Evolutionary conservation across 2,888 invertebrate species (phyloP), one percentile per base, ranked within the genome.

Genomic region (Pristionchus maxplancki): DNA sequence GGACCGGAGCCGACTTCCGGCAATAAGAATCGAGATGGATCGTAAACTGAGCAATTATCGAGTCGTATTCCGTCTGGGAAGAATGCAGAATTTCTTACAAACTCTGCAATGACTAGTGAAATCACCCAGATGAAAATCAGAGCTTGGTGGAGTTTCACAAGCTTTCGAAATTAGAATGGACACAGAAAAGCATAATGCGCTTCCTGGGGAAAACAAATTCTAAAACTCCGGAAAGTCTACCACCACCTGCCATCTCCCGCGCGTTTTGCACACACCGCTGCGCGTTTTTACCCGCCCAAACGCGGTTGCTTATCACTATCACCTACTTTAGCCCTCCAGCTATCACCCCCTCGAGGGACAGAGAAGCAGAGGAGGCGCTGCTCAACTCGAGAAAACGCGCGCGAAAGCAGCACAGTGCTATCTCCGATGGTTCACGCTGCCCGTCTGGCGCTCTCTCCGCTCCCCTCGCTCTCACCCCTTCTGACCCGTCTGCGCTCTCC

Each of bases 351-450:
- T 6, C 6, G 44, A 44, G 62, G 20, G 71, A 24, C 71, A 71
- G 71, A 71, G 71, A 71, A 37, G 71, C 71, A 71, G 71, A 37
- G 71, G 1, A n/a, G 5, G 11, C 50, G 1, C 5, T 8, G n/a
- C 62, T 62, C 2, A 28, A n/a, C 58, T 58, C 67, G n/a, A 48
- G 44, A n/a, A 74, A 74, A 17, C n/a, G 78, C 78, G 78, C 78
- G 78, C 78, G 78, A 78, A 78, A 78, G 48, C 81, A n/a, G n/a
- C 82, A n/a, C 53, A 11, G 20, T 31, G 53, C 82, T 82, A 31
- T 82, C 53, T 28, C 82, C 31, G 2, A 5, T 6, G n/a, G 20
- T 34, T 8, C 17, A 20, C 44, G 28, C 82, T 82, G 34, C 15
- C 78, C 53, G 34, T 82, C 53, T 48, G 50, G 50, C 82, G 50